Evolutionary conservation across 2,113 vertebrate species (phyloP), one percentile per base, ranked within the genome.

Genomic region (Collichthys lucidus): DNA sequence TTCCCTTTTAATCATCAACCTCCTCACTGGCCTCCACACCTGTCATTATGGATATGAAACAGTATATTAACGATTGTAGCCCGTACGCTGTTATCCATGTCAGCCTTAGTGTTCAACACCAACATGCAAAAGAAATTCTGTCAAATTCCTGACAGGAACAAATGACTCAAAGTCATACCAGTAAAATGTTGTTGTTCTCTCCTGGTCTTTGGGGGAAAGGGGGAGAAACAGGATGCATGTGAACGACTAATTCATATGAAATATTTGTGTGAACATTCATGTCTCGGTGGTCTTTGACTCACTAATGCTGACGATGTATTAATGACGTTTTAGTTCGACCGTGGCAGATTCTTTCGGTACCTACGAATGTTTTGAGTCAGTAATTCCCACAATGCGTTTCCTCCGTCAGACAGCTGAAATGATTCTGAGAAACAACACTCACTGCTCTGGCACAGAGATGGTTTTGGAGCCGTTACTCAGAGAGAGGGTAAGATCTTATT

Each of bases 381-480:
- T 84, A 8, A 76, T 84, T 86, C 69, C 69, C 77, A 40, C 15
- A n/a, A 19, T 20, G 24, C 5, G 11, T 83, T 71, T 59, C 84
- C 29, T 84, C 88, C 87, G 85, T 83, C 90, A 98, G 98, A 99
- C 98, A 0, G 96, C 97, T 74, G 94, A 94, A 71, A 90, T 94
- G 15, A 98, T 99, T 92, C 84, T 97, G 91, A 95, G 86, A 79
- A 95, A 95, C 87, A 99, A 92, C 82, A 89, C 89, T 60, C 94
- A 95, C 86, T 96, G 95, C 79, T 95, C 93, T 86, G 95, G 93
- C 53, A 74, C 94, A 76, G 93, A 95, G 84, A 94, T 98, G 81
- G 89, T 94, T 29, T 94, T 92, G 64, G 98, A 99, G 75, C 88
- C 94, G 26, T 94, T 96, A 91, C 97, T 99, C 80, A 94, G 96